Base-by-base conservation (phyloP, 92 coral and sea anemone species). In the Siderastrea siderea region DNA sequence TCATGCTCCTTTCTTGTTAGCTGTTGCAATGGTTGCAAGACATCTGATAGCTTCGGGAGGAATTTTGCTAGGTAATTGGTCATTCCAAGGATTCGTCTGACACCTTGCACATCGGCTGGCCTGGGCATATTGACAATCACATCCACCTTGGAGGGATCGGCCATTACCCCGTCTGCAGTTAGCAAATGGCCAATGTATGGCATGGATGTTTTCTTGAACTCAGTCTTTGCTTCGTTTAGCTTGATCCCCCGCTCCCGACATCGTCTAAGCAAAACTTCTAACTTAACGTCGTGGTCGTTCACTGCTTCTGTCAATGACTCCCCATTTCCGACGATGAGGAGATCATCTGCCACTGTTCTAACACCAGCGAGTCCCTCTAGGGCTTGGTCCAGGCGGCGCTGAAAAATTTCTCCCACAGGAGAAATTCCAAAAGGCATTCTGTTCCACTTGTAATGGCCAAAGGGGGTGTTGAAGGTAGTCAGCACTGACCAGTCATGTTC, bases 101-200 rank as follows among this genome's bases (percentile, higher is more conserved):
- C 89, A 43, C 92, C 92, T 4, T 54, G 15, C 2, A 75, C 79
- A n/a, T 75, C 83, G 5, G 75, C 47, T 50, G 91, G 87, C 58
- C 38, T 61, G 17, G 71, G 26, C 82, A 81, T 53, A 54, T 71
- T 54, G 16, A 68, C 1, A 12, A 63, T 82, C 10, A 83, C 82
- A 26, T 81, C 74, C 11, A 82, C 77, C 55, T 88, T 88, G 6
- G 88, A 73, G n/a, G 88, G 92, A 43, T 89, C 84, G 7, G 92
- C 74, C 45, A 74, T 75, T 13, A 89, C 84, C 70, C 92, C 91
- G 3, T 71, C 78, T 1, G 85, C 11, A 47, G 89, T 89, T 5
- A 84, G 77, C 1, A 78, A 10, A 76, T 84, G 86, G 13, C 89
- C 82, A 1, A 84, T 89, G 80, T 84, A 84, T 14, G 83, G 45